Evolutionary conservation across 1,140 invertebrate species (phyloP), one percentile per base, ranked within the genome.

Genomic region (Drosophila truncata): DNA sequence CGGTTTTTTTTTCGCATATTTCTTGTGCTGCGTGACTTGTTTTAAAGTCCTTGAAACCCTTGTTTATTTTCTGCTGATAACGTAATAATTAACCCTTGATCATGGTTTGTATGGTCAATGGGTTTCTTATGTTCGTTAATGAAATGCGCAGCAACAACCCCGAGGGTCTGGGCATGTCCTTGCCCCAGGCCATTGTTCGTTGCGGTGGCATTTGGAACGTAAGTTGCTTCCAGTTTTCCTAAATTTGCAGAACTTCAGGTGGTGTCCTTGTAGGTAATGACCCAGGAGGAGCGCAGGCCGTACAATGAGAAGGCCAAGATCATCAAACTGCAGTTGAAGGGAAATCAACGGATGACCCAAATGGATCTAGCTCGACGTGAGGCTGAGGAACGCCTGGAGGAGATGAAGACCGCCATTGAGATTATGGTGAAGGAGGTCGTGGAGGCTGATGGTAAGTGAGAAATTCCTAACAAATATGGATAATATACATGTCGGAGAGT

Each of bases 351-450:
- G 0, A 0, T 91, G 1, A 33, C 50, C 0, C 16, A 27, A 1
- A 62, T 86, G 3, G 65, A 86, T 18, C 50, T 25, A 0, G 52
- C 70, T 18, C 23, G 72, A 13, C 29, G 16, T 0, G 74, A 86
- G 10, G 35, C 33, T 0, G 61, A 60, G 13, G 55, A 69, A 0
- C 44, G 37, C 1, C 9, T 55, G 14, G 39, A 50, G 8, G 7
- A 33, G 0, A 91, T 83, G 61, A 91, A 90, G 20, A 76, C 66
- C 0, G 20, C 7, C 9, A 91, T 73, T 2, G 84, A 91, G 6
- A 52, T 18, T 2, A 75, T 78, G 3, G 73, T 92, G 0, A 14
- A 46, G 1, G 31, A 70, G 0, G 77, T 58, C 9, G 78, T 62
- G 11, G 50, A 60, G 2, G 46, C 57, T 1, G n/a, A 73, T 55